Base-by-base conservation (phyloP, 1,140 invertebrate species). In the Colletes latitarsis region DNA sequence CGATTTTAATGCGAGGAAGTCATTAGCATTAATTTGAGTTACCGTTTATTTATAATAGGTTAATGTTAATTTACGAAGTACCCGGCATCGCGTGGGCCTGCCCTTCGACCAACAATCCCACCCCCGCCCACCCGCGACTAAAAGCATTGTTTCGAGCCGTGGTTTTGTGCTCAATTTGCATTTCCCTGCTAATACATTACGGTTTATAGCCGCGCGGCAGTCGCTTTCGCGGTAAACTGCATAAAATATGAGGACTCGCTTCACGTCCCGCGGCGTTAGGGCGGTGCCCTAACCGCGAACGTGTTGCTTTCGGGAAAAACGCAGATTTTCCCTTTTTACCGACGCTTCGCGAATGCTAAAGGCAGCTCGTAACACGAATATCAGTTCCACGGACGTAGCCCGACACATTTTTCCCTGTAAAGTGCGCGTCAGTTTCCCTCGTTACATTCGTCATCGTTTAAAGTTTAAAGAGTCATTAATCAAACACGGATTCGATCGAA, bases 61-160 rank as follows among this genome's bases (percentile, higher is more conserved):
- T 90, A 89, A 90, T 90, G 89, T 90, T 90, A 90, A 90, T 90
- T 90, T 90, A 90, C 86, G 88, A 90, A 90, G 89, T 90, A 90
- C 72, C 82, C 68, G 12, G 78, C 66, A 78, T 77, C 85, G 77
- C 57, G 53, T 64, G 76, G 69, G 52, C 68, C 58, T 63, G 43
- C 73, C 58, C 58, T 70, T 75, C 74, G 30, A 72, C 77, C 83
- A 66, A 39, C 67, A 43, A 66, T 58, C 77, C 60, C 83, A 58
- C 73, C 70, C 63, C 58, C 69, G 72, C 63, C 72, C 77, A 43
- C 68, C 63, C 72, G 58, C 82, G 85, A 90, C 88, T 90, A 90
- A 90, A 90, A 90, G 89, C 89, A 90, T 90, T 90, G 89, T 90
- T 90, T 90, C 86, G 89, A 88, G 84, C 78, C 83, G 89, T 88